phyloP scores from a whole-genome alignment of 2,113 vertebrate genomes.

The Periophthalmodon schlosseri region DNA sequence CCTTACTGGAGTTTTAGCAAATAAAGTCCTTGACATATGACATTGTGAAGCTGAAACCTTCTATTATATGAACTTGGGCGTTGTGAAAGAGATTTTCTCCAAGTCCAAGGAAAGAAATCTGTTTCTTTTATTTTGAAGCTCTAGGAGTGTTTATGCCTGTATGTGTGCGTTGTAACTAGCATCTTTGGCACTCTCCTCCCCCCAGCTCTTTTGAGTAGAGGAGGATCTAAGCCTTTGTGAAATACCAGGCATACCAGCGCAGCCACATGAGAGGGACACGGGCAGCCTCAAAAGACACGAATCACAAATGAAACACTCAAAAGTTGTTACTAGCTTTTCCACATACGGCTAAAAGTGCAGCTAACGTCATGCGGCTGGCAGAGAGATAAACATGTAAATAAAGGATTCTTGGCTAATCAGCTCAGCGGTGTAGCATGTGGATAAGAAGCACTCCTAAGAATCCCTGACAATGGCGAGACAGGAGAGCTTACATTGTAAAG shows the following conservation, averaged over 20 bases:
- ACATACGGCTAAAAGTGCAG: constrained; percentile 13
- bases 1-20: neutral
- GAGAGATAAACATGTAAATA: constrained; percentile 36
- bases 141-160: constrained; percentile 36
- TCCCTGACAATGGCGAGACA: constrained; percentile 65
- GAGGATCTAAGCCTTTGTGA: constrained; percentile 75
- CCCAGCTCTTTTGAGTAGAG: constrained; percentile 59
- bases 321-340: constrained; percentile 46
- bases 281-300: constrained; percentile 61
- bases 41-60: neutral
- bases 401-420: constrained; percentile 57
- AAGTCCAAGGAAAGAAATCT: constrained; percentile 39
- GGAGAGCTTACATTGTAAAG: constrained; percentile 68
- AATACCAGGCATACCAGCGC: constrained; percentile 80
- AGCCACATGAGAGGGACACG: constrained; percentile 72
- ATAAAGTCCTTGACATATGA: neutral
- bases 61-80: neutral
- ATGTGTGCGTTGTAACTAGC: constrained; percentile 45
- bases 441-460: constrained; percentile 63
- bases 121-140: constrained; percentile 50
- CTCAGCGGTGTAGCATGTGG: constrained; percentile 64
- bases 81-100: neutral
- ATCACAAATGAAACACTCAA: constrained; percentile 32
- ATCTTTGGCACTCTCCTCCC: constrained; percentile 55
- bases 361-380: constrained; percentile 37